phyloP scores from a whole-genome alignment of 2,797 vertebrate genomes.

The Parauchenoglanis punctatus region DNA sequence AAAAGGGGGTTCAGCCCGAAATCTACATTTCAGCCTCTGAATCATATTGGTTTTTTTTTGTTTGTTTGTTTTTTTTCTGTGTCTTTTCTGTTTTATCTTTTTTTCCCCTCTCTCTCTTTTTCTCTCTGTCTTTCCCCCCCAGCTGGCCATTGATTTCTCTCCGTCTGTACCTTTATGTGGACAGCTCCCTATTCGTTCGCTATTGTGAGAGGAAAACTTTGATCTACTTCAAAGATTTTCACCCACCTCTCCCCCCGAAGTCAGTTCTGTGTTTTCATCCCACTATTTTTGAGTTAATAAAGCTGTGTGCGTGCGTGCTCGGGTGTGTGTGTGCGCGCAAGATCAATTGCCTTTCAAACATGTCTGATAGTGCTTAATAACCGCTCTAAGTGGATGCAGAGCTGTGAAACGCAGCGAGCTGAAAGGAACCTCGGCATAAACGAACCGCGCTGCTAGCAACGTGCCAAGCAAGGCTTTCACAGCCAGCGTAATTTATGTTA shows the following conservation, averaged over 20 bases:
- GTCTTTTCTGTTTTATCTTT: conserved; percentile 30
- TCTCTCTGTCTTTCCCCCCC: background rate
- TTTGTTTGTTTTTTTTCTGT: background rate
- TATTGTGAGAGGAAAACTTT: conserved; percentile 54
- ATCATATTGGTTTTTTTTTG: background rate
- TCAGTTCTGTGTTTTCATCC: conserved; percentile 24
- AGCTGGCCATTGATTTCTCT: conserved; percentile 43
- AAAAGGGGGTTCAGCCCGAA: background rate
- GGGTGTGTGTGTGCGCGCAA: background rate
- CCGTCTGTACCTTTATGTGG: conserved; percentile 41
- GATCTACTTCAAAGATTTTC: conserved; percentile 57
- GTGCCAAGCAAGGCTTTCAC: background rate
- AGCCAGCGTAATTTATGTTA: conserved; percentile 27
- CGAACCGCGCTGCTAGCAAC: background rate
- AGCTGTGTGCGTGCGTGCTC: background rate
- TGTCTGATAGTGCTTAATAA: conserved; percentile 28
- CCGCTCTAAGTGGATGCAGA: conserved; percentile 9
- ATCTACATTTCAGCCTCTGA: conserved; percentile 27
- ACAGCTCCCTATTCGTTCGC: conserved; percentile 36
- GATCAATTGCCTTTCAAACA: conserved; percentile 31
- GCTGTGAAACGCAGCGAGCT: conserved; percentile 2
- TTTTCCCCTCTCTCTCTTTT: background rate
- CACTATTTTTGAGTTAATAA: conserved; percentile 29
- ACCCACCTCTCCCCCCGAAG: conserved; percentile 6
- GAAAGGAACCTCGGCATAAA: background rate